phyloP scores from a whole-genome alignment of 1,140 invertebrate genomes.

The Melitaea cinxia region DNA sequence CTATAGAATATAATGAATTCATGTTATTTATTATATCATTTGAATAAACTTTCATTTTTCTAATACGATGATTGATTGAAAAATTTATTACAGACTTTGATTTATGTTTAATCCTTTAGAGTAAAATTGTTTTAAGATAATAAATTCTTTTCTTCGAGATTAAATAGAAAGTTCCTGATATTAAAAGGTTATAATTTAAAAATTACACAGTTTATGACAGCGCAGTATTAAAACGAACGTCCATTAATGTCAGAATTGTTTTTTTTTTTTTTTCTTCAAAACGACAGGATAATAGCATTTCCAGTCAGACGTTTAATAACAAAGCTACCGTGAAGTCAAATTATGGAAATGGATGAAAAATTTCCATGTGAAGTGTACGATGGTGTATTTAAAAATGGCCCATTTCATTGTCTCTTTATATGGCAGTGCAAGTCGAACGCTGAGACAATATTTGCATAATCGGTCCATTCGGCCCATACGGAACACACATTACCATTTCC shows the following conservation, averaged over 20 bases:
- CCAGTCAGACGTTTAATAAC: slow-evolving; percentile 27
- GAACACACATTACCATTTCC: slow-evolving; percentile 36
- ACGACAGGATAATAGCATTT: slow-evolving; percentile 33
- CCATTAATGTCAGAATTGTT: slow-evolving; percentile 15
- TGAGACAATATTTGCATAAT: slow-evolving; percentile 63
- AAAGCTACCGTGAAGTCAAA: slow-evolving; percentile 27
- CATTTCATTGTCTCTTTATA: slow-evolving; percentile 45
- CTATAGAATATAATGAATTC: not conserved
- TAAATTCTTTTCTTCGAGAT: not conserved
- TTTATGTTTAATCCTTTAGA: not conserved
- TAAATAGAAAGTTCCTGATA: slow-evolving; percentile 2
- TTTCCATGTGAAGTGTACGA: slow-evolving; percentile 31
- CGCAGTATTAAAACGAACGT: not conserved
- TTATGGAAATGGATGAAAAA: slow-evolving; percentile 31
- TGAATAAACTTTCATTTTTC: slow-evolving; percentile 1
- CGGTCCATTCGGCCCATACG: slow-evolving; percentile 41
- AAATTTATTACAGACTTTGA: not conserved
- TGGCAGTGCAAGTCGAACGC: slow-evolving; percentile 39
- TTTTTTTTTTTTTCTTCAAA: slow-evolving; percentile 9
- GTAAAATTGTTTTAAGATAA: not conserved
- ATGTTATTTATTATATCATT: slow-evolving; percentile 4
- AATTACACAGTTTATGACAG: not conserved
- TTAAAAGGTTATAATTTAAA: slow-evolving; percentile 3
- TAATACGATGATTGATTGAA: slow-evolving; percentile 7
- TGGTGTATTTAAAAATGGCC: slow-evolving; percentile 38